phyloP scores from a whole-genome alignment of 1,140 invertebrate species.

The Acromyrmex heyeri region DNA sequence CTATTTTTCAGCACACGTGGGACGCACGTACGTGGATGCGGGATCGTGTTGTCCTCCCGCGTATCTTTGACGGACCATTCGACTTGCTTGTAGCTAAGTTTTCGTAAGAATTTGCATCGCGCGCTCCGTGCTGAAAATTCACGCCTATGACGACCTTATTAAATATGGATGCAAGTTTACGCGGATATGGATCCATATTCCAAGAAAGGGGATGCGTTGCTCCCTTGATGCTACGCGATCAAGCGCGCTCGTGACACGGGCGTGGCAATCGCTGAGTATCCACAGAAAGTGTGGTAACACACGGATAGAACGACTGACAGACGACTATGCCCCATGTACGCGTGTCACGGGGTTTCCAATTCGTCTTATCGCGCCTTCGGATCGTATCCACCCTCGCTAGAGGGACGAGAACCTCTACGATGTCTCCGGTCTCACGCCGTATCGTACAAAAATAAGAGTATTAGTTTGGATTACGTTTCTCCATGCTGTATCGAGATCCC shows the following conservation, averaged over 20 bases:
- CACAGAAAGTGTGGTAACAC: conserved; percentile 15
- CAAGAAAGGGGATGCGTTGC: conserved; percentile 61
- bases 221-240: conserved; percentile 63
- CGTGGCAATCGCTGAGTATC: conserved; percentile 68
- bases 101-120: conserved; percentile 86
- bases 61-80: conserved; percentile 26
- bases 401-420: conserved; percentile 41
- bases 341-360: conserved; percentile 67
- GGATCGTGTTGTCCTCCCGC: not conserved
- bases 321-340: conserved; percentile 60
- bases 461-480: conserved; percentile 25
- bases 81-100: conserved; percentile 80
- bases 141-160: conserved; percentile 78
- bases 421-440: not conserved
- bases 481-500: not conserved
- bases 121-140: conserved; percentile 50
- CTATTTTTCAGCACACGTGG: conserved; percentile 85
- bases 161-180: conserved; percentile 85
- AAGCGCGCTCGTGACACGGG: conserved; percentile 64
- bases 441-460: conserved; percentile 29
- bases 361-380: conserved; percentile 68
- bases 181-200: conserved; percentile 68
- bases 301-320: conserved; percentile 68
- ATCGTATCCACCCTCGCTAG: conserved; percentile 67
- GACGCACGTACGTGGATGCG: conserved; percentile 67